A percentile compares a stretch with the other conserved stretches of the same genome.
Conservation (phyloP, 1,140 invertebrate genomes). For the Saxidomus purpurata region DNA sequence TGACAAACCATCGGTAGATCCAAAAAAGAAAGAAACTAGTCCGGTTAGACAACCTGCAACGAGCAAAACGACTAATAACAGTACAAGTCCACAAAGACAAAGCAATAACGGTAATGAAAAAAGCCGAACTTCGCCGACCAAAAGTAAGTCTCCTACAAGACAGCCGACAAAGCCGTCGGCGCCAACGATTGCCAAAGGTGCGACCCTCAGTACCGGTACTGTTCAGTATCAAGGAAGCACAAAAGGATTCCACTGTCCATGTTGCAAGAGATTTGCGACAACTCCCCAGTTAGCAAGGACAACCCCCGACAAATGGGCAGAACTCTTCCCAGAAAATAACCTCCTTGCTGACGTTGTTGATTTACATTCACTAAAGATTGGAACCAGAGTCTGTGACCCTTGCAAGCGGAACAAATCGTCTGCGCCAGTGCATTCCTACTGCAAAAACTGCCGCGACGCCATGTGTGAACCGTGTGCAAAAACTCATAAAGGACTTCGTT, state of each 20-base stretch:
- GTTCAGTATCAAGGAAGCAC: not conserved
- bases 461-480: constrained; percentile 52
- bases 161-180: not conserved
- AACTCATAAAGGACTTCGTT: constrained; percentile 56
- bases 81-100: not conserved
- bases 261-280: constrained; percentile 59
- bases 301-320: constrained; percentile 45
- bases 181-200: not conserved
- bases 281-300: constrained; percentile 54
- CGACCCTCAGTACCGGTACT: not conserved
- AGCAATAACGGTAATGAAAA: not conserved
- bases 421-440: constrained; percentile 47
- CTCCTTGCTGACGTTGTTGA: constrained; percentile 49
- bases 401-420: constrained; percentile 52
- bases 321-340: constrained; percentile 57
- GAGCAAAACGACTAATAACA: not conserved
- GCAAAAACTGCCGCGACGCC: constrained; percentile 59
- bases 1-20: constrained; percentile 18
- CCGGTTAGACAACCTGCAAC: not conserved
- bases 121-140: not conserved
- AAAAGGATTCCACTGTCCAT: constrained; percentile 62
- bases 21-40: not conserved
- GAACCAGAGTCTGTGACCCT: constrained; percentile 48
- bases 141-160: not conserved
- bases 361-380: constrained; percentile 53